phyloP scores from a whole-genome alignment of 2,113 vertebrate species.

The Toxostoma redivivum region DNA sequence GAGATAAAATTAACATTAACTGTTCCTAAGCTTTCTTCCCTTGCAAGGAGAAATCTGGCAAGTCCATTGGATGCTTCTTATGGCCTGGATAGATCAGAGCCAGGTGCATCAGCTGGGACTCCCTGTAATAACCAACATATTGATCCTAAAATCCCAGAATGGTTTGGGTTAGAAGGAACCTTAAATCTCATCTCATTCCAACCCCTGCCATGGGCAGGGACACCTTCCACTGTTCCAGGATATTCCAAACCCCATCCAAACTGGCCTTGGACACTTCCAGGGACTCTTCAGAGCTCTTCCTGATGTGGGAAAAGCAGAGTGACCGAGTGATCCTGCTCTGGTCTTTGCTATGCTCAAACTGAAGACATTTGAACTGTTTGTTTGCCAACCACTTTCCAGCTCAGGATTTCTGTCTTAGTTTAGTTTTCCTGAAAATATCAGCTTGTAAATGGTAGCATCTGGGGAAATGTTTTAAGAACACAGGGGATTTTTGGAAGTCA shows the following conservation, averaged over 20 bases:
- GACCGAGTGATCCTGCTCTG: background rate
- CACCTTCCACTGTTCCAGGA: background rate
- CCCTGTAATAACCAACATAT: background rate
- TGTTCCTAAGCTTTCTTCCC: background rate
- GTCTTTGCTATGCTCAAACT: background rate
- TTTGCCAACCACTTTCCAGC: background rate
- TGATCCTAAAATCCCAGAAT: background rate
- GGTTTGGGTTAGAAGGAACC: background rate
- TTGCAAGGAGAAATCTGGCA: background rate
- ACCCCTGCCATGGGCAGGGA: background rate
- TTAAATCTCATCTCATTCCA: rapidly evolving
- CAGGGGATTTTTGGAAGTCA: background rate
- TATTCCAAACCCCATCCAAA: rapidly evolving
- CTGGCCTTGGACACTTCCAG: background rate
- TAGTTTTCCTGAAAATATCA: background rate
- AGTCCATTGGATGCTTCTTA: background rate
- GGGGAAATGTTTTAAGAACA: background rate
- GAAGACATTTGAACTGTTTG: background rate
- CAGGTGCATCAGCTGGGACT: background rate
- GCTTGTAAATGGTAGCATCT: background rate
- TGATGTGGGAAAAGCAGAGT: background rate
- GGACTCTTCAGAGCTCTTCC: background rate
- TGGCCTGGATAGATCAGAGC: background rate
- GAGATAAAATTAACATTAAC: background rate
- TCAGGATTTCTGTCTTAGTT: background rate